phyloP scores from a whole-genome alignment of 2,888 invertebrate species.

The Ectobius pallidus region DNA sequence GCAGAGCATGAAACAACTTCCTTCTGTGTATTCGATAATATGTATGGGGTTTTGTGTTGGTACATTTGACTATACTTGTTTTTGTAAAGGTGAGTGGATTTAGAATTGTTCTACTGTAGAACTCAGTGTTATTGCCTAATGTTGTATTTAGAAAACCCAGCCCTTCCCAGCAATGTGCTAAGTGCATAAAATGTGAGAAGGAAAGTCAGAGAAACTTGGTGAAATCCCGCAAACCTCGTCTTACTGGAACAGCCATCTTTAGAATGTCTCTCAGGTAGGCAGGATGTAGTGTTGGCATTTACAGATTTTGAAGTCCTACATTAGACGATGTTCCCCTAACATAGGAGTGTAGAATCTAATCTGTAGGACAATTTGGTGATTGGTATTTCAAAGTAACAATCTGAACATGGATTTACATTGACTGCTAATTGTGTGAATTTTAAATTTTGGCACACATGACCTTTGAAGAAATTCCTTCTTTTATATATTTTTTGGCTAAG shows the following conservation, averaged over 20 bases:
- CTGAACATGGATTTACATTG: too few relatives aligned
- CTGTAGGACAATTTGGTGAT: not conserved
- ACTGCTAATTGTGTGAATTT: too few relatives aligned
- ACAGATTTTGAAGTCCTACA: not conserved
- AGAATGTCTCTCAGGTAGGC: conserved; percentile 75
- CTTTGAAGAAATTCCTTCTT: too few relatives aligned
- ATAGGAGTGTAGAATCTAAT: not conserved
- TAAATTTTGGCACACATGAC: too few relatives aligned
- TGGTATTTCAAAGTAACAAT: not conserved
- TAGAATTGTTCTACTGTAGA: too few relatives aligned
- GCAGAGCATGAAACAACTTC: too few relatives aligned
- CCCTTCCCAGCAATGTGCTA: conserved; percentile 27
- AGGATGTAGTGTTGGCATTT: not conserved
- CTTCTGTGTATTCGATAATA: too few relatives aligned
- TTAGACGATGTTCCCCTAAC: not conserved
- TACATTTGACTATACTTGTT: too few relatives aligned
- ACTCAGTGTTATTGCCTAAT: too few relatives aligned
- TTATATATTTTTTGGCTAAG: too few relatives aligned
- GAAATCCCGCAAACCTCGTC: conserved; percentile 49
- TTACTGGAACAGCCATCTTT: conserved; percentile 78
- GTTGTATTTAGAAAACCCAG: conserved; percentile 35
- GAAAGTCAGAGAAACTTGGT: conserved; percentile 23
- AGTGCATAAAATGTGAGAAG: conserved; percentile 35
- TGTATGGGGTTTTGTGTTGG: too few relatives aligned
- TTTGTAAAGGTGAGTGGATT: too few relatives aligned